Conservation (phyloP, 2,797 vertebrate species). For the Astyanax mexicanus region DNA sequence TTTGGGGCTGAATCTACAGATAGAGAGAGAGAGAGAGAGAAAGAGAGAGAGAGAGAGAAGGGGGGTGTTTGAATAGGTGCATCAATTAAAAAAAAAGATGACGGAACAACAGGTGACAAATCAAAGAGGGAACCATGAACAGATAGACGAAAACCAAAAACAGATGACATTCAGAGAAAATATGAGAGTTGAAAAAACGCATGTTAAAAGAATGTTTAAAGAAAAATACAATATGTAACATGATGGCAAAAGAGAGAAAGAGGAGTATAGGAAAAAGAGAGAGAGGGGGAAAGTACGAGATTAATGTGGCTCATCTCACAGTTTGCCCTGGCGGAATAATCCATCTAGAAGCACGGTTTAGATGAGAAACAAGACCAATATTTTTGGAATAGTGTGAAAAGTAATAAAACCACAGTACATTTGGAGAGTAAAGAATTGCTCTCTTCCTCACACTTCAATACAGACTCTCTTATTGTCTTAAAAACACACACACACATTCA, state of each 20-base stretch:
- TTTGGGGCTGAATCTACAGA: conserved; percentile 87
- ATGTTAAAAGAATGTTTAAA: background rate
- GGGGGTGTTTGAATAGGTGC: conserved; percentile 14
- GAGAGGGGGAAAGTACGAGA: conserved; percentile 43
- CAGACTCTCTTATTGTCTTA: background rate
- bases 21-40: conserved; percentile 50
- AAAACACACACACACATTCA: background rate
- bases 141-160: conserved; percentile 7
- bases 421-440: conserved; percentile 25
- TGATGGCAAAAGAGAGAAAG: conserved; percentile 1
- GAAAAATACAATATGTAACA: background rate
- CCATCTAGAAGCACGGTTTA: conserved; percentile 29
- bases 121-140: background rate
- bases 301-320: conserved; percentile 52
- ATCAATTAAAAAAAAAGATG: background rate
- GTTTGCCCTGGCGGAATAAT: conserved; percentile 43
- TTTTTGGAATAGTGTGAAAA: conserved; percentile 35
- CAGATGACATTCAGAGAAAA: background rate
- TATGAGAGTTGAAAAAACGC: conserved; percentile 1
- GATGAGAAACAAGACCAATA: conserved; percentile 44
- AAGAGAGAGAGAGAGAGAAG: conserved; percentile 57
- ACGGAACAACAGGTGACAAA: background rate
- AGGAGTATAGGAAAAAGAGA: conserved; percentile 7
- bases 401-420: conserved; percentile 43
- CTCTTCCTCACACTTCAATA: conserved; percentile 10